Evolutionary conservation across 2,888 invertebrate species (phyloP), one percentile per base, ranked within the genome.

Genomic region (Alsophila aescularia): DNA sequence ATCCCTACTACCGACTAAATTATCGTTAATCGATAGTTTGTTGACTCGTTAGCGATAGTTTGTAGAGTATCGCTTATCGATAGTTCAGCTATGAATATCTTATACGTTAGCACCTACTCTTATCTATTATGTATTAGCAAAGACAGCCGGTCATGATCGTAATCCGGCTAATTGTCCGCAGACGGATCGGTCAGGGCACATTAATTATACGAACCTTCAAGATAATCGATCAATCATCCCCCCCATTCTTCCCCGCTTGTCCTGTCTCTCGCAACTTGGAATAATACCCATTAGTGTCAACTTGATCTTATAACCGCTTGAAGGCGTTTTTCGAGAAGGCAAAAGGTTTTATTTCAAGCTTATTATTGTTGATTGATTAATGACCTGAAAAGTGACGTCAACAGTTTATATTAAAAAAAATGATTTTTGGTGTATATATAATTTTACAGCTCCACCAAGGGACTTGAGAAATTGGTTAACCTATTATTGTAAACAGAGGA

Each of bases 191-290:
- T 74, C 77, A 77, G 73, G 65, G 64, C 72, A 77, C 85, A 82
- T 85, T 85, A 87, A 86, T 87, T 87, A 85, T 76, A 79, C 69
- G 66, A 71, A 70, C 66, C 72, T 75, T 70, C 69, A 62, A 70
- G 73, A 66, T 70, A 74, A 78, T 75, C 75, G 79, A 87, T 87
- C 84, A 84, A 86, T 88, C 86, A 84, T 72, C 62, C 63, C 58
- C 58, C 53, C 48, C 61, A 49, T 14, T 10, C 58, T 52, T 45
- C 61, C 50, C 36, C 2, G 9, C 34, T 27, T 14, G 36, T 36
- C 43, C 60, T 45, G 45, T 31, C 60, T 57, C 32, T 57, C 50
- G 51, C 61, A 59, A 60, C 60, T 62, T 67, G 60, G 60, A 72
- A 79, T 76, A 77, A 75, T 71, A 66, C 69, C 74, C 79, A 81